Conservation (phyloP, 2,797 vertebrate species). For the Fratercula arctica region DNA sequence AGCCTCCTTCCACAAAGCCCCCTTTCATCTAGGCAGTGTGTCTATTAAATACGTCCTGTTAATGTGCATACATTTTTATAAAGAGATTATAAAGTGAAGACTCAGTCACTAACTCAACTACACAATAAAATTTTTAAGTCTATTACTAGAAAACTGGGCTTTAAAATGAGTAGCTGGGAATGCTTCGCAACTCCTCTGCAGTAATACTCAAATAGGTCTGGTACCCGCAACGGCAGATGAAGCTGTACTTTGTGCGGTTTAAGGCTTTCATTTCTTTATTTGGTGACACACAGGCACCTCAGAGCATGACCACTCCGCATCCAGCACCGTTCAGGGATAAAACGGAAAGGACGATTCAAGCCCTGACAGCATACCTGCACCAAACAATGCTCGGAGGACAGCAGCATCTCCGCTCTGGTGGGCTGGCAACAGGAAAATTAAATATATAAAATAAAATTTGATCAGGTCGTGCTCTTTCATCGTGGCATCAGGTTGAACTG, state of each 20-base stretch:
- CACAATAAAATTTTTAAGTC: conserved; percentile 48
- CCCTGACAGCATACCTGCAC: not conserved
- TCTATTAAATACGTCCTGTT: conserved; percentile 81
- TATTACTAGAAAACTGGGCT: not conserved
- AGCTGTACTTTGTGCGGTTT: not conserved
- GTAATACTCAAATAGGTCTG: not conserved
- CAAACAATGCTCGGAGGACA: not conserved
- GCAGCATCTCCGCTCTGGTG: fast-evolving
- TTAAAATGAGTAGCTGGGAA: conserved; percentile 37
- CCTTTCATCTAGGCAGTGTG: conserved; percentile 71
- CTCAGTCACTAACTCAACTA: conserved; percentile 25
- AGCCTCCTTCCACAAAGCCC: conserved; percentile 79
- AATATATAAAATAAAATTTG: not conserved
- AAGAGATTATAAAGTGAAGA: conserved; percentile 71
- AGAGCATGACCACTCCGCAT: not conserved
- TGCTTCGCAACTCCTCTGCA: not conserved
- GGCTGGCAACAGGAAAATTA: not conserved
- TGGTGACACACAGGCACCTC: not conserved
- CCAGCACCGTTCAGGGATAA: not conserved
- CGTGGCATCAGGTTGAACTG: not conserved
- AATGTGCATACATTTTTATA: conserved; percentile 76
- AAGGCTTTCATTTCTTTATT: not conserved
- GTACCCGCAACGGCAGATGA: not conserved
- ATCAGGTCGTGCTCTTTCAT: not conserved
- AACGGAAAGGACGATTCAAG: not conserved